phyloP scores from a whole-genome alignment of 2,888 invertebrate genomes.

The Eupithecia dodoneata region DNA sequence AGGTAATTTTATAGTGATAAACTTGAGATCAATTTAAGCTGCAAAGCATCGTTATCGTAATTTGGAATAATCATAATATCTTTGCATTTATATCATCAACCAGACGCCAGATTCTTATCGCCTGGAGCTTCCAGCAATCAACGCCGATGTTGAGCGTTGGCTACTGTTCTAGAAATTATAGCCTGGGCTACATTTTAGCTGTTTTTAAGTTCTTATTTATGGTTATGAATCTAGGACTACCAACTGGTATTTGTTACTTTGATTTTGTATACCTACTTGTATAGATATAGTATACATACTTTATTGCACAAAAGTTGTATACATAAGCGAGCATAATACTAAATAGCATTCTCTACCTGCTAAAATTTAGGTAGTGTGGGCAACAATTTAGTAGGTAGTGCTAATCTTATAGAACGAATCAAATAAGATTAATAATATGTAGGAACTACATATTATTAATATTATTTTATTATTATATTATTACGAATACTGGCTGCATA shows the following conservation, averaged over 20 bases:
- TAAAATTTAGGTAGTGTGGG: too few relatives aligned
- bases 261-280: too few relatives aligned
- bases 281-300: too few relatives aligned
- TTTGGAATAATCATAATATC: not conserved
- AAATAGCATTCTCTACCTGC: too few relatives aligned
- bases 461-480: too few relatives aligned
- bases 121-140: slow-evolving; percentile 33
- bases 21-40: not conserved
- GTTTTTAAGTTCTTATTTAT: not conserved
- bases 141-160: slow-evolving; percentile 25
- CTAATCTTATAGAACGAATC: too few relatives aligned
- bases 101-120: slow-evolving; percentile 21
- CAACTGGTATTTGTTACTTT: not conserved
- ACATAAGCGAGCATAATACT: too few relatives aligned
- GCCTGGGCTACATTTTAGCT: slow-evolving; percentile 15
- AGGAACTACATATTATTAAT: too few relatives aligned
- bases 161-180: slow-evolving; percentile 40
- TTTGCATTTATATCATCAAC: not conserved
- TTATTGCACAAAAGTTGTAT: too few relatives aligned
- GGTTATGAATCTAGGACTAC: not conserved
- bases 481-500: not conserved
- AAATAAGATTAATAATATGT: too few relatives aligned
- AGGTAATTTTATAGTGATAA: not conserved
- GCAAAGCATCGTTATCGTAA: not conserved
- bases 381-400: too few relatives aligned